Conservation (phyloP, 2,797 vertebrate species). For the Oreochromis mossambicus region DNA sequence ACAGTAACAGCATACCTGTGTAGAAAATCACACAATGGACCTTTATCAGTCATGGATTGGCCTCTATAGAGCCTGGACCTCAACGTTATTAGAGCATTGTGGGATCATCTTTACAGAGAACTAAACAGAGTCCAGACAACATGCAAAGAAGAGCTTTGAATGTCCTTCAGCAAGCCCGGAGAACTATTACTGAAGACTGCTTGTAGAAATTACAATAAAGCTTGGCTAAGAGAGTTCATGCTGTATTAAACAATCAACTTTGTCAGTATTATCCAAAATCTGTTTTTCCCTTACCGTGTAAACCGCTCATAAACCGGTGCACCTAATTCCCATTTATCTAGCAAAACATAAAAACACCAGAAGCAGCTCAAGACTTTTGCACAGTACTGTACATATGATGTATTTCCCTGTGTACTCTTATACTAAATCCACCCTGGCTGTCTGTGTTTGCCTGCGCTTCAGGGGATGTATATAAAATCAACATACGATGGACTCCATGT, state of each 20-base stretch:
- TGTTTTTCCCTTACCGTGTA: neutral
- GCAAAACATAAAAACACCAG: neutral
- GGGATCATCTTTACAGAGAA: neutral
- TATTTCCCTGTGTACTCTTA: neutral
- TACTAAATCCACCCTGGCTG: neutral
- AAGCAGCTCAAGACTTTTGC: neutral
- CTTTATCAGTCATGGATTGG: neutral
- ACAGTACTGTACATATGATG: neutral
- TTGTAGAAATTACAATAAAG: neutral
- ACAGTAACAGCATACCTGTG: neutral
- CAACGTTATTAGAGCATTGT: neutral
- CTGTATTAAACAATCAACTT: neutral
- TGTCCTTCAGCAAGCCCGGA: neutral
- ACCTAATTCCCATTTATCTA: neutral
- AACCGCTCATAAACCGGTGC: neutral
- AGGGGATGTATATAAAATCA: slow-evolving; percentile 84
- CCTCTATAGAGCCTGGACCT: neutral
- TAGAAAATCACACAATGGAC: neutral
- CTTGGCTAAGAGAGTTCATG: neutral
- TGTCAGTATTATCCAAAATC: neutral
- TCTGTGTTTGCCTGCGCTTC: slow-evolving; percentile 16
- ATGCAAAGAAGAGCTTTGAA: neutral
- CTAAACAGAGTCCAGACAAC: neutral
- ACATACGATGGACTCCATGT: slow-evolving; percentile 82
- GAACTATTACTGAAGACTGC: neutral